Percentiles rank a stretch among this genome's conserved stretches.
Evolutionary conservation across 2,888 invertebrate species (phyloP).

Genomic region (Lasioglossum leucozonium): DNA sequence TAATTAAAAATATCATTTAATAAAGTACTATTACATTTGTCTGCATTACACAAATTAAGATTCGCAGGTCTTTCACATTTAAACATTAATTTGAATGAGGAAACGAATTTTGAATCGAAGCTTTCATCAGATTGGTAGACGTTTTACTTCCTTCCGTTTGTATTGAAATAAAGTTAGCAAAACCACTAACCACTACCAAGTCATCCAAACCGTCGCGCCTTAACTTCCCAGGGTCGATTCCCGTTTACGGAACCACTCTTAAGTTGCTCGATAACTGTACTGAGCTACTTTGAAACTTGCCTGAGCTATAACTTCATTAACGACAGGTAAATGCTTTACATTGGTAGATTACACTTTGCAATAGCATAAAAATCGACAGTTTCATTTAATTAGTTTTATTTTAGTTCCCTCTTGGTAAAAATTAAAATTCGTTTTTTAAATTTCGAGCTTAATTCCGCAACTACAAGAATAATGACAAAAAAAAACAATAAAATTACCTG

Average conservation of each 20-base stretch:
- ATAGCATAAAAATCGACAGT: constrained; percentile 18
- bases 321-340: constrained; percentile 50
- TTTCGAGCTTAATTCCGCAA: not conserved
- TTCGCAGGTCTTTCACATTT: constrained; percentile 5
- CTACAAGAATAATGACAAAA: not conserved
- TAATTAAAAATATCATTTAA: not conserved
- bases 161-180: constrained; percentile 73
- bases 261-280: constrained; percentile 51
- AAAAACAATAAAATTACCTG: not conserved
- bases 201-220: constrained; percentile 27
- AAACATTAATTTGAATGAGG: constrained; percentile 38
- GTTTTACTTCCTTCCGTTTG: constrained; percentile 56
- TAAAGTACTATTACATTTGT: not conserved
- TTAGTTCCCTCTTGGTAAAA: not conserved
- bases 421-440: constrained; percentile 23
- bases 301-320: constrained; percentile 57
- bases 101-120: constrained; percentile 56
- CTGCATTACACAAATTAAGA: not conserved
- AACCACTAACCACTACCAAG: constrained; percentile 63
- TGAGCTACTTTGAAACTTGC: constrained; percentile 45
- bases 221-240: constrained; percentile 45
- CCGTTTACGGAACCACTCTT: constrained; percentile 53
- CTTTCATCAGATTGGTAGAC: constrained; percentile 49
- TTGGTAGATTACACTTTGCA: constrained; percentile 41
- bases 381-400: not conserved